phyloP scores from a whole-genome alignment of 2,797 vertebrate genomes.

The Denticeps clupeoides region DNA sequence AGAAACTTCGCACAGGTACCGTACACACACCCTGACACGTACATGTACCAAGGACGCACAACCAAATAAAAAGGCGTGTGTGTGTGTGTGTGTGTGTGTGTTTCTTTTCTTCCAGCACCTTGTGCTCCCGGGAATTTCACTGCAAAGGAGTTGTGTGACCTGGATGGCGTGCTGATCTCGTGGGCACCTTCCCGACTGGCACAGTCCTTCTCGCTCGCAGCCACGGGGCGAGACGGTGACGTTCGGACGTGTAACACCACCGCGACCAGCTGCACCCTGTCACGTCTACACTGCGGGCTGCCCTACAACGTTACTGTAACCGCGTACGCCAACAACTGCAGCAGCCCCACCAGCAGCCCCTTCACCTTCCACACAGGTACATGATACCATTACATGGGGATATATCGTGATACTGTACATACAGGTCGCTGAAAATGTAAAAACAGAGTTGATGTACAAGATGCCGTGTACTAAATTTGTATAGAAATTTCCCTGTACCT shows the following conservation, averaged over 20 bases:
- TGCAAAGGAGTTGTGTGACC: conserved; percentile 31
- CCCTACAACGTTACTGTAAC: conserved; percentile 40
- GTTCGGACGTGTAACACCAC: conserved; percentile 28
- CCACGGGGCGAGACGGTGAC: conserved; percentile 40
- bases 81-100: too few relatives aligned
- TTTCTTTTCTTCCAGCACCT: too few relatives aligned
- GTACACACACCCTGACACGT: not conserved
- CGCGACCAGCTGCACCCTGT: conserved; percentile 44
- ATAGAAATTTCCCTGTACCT: too few relatives aligned
- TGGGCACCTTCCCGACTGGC: conserved; percentile 45
- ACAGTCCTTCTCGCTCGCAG: conserved; percentile 43
- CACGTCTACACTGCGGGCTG: conserved; percentile 49
- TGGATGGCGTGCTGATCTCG: conserved; percentile 31
- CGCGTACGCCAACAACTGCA: conserved; percentile 44
- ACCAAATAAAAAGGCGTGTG: too few relatives aligned
- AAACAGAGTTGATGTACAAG: too few relatives aligned
- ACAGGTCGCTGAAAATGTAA: not conserved
- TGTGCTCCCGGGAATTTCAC: conserved; percentile 47
- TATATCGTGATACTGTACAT: not conserved
- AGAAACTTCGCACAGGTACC: conserved; percentile 50
- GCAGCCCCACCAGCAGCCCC: conserved; percentile 31
- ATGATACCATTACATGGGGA: not conserved
- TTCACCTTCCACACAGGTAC: conserved; percentile 46
- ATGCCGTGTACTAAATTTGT: too few relatives aligned
- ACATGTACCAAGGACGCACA: not conserved